Evolutionary conservation across 1,140 invertebrate species (phyloP).

Genomic region (Platorchestia sp.): DNA sequence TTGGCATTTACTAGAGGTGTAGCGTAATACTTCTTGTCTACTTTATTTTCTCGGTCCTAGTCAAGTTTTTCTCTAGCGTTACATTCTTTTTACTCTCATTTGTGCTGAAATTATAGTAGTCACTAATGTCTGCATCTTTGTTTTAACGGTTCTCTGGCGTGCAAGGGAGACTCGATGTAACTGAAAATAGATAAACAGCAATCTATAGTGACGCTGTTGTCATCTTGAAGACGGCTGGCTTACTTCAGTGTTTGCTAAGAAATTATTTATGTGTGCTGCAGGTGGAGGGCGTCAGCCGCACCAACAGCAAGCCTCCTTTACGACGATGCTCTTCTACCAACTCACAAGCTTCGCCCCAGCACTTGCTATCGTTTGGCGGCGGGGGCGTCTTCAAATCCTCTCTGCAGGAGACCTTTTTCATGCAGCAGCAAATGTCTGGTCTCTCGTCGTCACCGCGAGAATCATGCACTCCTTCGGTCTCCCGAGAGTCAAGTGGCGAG

Average conservation of each 20-base stretch:
- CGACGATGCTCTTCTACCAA: neutral
- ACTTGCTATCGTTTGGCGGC: neutral
- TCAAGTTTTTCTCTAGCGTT: neutral
- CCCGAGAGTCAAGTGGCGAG: neutral
- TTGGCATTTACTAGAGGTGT: neutral
- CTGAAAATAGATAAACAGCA: no score
- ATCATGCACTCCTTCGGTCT: neutral
- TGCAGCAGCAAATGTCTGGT: slow-evolving; percentile 17
- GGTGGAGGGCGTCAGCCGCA: neutral
- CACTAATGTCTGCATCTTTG: neutral
- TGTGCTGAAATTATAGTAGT: neutral
- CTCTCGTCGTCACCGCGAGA: neutral
- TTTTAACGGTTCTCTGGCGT: neutral
- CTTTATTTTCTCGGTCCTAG: neutral
- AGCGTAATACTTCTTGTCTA: neutral
- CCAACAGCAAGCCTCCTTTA: slow-evolving; percentile 3
- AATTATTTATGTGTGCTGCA: slow-evolving; percentile 42
- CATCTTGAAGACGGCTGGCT: neutral
- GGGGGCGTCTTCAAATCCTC: neutral
- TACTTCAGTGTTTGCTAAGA: slow-evolving; percentile 12
- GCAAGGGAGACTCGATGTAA: neutral
- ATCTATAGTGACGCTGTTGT: neutral
- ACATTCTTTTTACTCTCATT: neutral
- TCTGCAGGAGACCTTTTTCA: neutral
- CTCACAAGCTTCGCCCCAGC: neutral